These are phyloP conservation scores for Protonemura montana DNA, from an alignment of 2,888 invertebrate species.

Conservation along the genomic window DNA sequence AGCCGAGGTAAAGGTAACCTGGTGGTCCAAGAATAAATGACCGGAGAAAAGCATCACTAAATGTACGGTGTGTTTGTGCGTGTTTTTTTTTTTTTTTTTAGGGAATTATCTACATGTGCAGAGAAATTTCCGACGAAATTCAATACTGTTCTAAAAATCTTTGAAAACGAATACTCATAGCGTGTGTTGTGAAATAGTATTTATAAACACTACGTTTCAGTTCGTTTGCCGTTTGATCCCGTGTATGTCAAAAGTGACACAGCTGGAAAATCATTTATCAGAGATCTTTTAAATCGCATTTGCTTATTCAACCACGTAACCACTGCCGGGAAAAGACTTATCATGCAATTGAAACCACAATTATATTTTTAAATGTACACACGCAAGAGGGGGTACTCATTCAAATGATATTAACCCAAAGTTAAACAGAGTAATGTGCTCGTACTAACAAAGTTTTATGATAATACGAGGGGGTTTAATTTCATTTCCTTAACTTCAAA, in stretches of 20 bases:
- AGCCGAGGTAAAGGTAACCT: conserved; percentile 16
- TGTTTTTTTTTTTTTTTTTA: no score
- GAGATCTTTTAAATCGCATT: neutral
- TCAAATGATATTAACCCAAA: neutral
- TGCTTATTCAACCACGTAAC: neutral
- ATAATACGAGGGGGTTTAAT: conserved; percentile 19
- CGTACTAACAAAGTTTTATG: conserved; percentile 2
- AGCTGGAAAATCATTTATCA: neutral
- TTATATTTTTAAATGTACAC: neutral
- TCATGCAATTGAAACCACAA: neutral
- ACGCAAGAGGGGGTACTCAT: neutral
- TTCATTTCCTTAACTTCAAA: conserved; percentile 28
- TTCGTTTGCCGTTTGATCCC: neutral
- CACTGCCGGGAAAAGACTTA: neutral
- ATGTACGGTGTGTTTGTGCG: neutral
- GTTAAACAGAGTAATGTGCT: conserved; percentile 2
- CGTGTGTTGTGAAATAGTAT: neutral
- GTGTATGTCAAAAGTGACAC: neutral
- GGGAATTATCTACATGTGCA: conserved; percentile 7
- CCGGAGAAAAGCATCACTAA: neutral
- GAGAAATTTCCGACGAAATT: neutral
- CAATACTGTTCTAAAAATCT: neutral
- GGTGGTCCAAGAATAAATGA: conserved; percentile 33
- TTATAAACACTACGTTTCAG: neutral
- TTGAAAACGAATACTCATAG: neutral